phyloP scores from a whole-genome alignment of 2,797 vertebrate genomes.

The Muscicapa striata region DNA sequence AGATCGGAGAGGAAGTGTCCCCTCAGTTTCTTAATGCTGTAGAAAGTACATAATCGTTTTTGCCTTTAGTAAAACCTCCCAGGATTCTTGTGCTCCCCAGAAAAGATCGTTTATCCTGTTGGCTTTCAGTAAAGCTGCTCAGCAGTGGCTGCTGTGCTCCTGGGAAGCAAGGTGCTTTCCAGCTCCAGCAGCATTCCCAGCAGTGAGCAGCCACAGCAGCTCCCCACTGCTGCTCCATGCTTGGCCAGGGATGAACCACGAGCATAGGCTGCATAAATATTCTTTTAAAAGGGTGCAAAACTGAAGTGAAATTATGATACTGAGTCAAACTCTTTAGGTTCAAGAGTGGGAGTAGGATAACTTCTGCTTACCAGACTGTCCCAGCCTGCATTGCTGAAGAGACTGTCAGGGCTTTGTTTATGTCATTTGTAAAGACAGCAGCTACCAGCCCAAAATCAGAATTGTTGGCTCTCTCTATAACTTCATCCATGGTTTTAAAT shows the following conservation, averaged over 20 bases:
- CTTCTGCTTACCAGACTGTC: constrained; percentile 90
- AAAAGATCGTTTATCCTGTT: neutral
- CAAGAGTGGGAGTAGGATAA: neutral
- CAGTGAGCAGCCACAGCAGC: neutral
- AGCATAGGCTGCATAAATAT: neutral
- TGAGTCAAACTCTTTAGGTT: neutral
- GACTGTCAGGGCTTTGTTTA: constrained; percentile 95
- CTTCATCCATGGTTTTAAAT: constrained; percentile 97
- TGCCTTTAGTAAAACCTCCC: neutral
- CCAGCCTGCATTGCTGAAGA: constrained; percentile 96
- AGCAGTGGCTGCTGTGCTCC: neutral
- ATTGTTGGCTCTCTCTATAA: constrained; percentile 96
- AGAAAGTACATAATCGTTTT: neutral
- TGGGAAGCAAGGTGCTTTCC: neutral
- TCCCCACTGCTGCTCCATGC: neutral
- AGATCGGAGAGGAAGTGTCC: neutral
- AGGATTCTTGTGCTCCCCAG: neutral
- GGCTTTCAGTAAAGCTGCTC: neutral
- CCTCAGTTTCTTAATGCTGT: neutral
- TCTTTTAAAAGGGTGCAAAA: neutral
- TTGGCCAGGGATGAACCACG: neutral
- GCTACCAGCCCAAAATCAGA: constrained; percentile 93
- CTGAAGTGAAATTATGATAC: neutral
- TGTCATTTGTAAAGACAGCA: constrained; percentile 95
- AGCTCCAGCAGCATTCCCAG: neutral